Evolutionary conservation across 2,113 vertebrate species (phyloP), one percentile per base, ranked within the genome.

Genomic region (Onychorhynchus coronatus): DNA sequence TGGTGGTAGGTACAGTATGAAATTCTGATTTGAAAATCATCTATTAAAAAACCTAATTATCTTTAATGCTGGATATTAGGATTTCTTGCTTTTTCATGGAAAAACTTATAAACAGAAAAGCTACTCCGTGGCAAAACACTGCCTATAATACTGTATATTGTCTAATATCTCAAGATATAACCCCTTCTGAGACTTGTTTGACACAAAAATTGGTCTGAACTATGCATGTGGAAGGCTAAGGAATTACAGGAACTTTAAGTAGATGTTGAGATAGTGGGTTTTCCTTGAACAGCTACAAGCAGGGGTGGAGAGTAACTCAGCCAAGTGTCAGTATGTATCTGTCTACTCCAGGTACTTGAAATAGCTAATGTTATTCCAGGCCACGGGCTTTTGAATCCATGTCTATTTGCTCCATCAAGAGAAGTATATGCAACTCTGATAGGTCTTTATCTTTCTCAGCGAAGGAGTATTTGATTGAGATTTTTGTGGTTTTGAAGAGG

Each of bases 191-290:
- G 49, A 55, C 39, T 24, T 67, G 14, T 55, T 93, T 25, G 19
- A 5, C 8, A 19, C 10, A 68, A 37, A 53, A 76, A 12, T 27
- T 85, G 12, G 4, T 79, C 53, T 55, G 21, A 14, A 7, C 6
- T 61, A 5, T 12, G 0, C n/a, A 3, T 30, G 14, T 67, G 23
- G 46, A 77, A 85, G 18, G 27, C 24, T 35, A 59, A 85, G 50
- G 83, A 95, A 93, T 93, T 73, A 27, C 10, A 70, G 55, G 79
- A 95, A 95, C 42, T 89, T 79, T n/a, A 85, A 85, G 74, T 17
- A 63, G 63, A 2, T 67, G 25, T 12, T 70, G 49, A 85, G 31
- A 28, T 63, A 25, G 30, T 33, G 89, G 56, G 25, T 75, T 84
- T 91, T 85, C 73, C 37, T 89, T 35, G 16, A 91, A 21, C 14